These are phyloP conservation scores for Aplidium turbinatum DNA, from an alignment of 23 tunicate genomes.

Conservation along the genomic window DNA sequence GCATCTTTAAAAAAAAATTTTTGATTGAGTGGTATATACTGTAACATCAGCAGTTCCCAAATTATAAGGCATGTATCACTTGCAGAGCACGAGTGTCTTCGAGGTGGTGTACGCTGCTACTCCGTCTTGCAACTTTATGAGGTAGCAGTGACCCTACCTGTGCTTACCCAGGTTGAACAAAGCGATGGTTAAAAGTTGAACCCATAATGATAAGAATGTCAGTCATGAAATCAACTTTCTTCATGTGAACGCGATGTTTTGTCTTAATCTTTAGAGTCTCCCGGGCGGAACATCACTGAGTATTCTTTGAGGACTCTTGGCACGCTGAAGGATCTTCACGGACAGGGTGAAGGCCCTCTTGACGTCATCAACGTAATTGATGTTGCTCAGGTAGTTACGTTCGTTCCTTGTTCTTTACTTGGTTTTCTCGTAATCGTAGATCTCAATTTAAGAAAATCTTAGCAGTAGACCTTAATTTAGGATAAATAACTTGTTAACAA, in stretches of 20 bases:
- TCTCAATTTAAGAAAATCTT: not conserved
- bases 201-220: too few species aligned
- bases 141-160: too few species aligned
- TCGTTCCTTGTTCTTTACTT: not conserved
- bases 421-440: not conserved
- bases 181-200: too few species aligned
- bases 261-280: slow-evolving; percentile 12
- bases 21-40: too few species aligned
- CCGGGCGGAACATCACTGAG: slow-evolving; percentile 33
- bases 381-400: slow-evolving; percentile 68
- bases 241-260: not conserved
- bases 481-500: not conserved
- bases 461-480: not conserved
- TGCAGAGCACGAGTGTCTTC: too few species aligned
- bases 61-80: too few species aligned
- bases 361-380: slow-evolving; percentile 82
- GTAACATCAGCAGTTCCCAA: too few species aligned
- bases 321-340: slow-evolving; percentile 39
- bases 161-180: too few species aligned
- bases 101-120: too few species aligned
- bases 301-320: slow-evolving; percentile 66
- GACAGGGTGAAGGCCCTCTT: slow-evolving; percentile 72
- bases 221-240: too few species aligned
- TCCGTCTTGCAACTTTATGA: too few species aligned
- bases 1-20: too few species aligned